Evolutionary conservation across 2,113 vertebrate genomes (phyloP).

Genomic region (Talpa occidentalis): DNA sequence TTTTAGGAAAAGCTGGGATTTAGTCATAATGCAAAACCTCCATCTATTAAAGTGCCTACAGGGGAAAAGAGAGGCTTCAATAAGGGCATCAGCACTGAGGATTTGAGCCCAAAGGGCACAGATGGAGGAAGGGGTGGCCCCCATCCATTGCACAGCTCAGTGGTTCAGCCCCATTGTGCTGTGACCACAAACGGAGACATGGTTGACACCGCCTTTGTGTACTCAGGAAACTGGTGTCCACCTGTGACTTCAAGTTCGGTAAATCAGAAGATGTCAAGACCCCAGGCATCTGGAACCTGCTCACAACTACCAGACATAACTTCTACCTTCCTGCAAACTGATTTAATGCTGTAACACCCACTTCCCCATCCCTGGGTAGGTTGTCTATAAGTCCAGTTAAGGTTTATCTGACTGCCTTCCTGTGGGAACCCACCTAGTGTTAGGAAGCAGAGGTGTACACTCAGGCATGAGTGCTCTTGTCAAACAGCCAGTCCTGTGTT

Average conservation of each 20-base stretch:
- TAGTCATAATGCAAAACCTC: not conserved
- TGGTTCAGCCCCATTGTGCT: not conserved
- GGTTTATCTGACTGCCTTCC: not conserved
- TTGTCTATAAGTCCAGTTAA: not conserved
- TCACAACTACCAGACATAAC: not conserved
- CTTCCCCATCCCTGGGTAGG: not conserved
- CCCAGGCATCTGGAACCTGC: not conserved
- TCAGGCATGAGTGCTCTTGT: not conserved
- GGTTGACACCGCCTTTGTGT: not conserved
- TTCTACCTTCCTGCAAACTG: not conserved
- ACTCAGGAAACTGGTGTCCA: not conserved
- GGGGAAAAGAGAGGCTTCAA: not conserved
- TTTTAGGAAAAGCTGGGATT: constrained; percentile 54
- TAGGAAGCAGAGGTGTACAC: not conserved
- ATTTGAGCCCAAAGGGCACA: not conserved
- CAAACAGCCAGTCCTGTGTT: not conserved
- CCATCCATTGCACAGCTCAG: not conserved
- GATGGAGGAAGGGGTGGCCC: not conserved
- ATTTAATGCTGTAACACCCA: not conserved
- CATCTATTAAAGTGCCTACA: constrained; percentile 17
- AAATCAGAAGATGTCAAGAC: not conserved
- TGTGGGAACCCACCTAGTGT: not conserved
- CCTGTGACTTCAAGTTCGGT: not conserved
- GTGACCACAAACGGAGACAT: not conserved
- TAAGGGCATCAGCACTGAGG: not conserved